Evolutionary conservation across 30 jellyfish, hydroid and myxozoan species (phyloP), one percentile per base, ranked within the genome.

Genomic region (Pseudorhiza aurosa): DNA sequence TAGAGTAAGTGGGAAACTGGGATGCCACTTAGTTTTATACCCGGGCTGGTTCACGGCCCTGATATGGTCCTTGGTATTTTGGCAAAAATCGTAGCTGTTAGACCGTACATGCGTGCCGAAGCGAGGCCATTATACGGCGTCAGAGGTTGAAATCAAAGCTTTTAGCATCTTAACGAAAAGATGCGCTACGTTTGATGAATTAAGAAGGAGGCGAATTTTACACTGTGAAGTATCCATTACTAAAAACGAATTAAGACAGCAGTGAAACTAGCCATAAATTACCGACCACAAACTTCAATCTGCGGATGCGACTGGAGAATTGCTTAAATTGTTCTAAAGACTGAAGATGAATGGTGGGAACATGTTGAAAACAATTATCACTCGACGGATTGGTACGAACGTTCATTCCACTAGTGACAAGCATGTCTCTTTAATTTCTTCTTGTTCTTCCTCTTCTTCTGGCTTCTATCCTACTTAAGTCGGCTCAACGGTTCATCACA

Each of bases 261-360:
- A 19, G 31, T 56, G 19, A 36, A 56, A 17, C 19, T 17, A 56
- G 70, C 36, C 12, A 56, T 65, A 65, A 65, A 65, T 65, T 29
- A 32, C 17, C 18, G 37, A 65, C 79, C 79, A 36, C 79, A 36
- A 37, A 17, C 33, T 11, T 17, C 44, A 31, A 19, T 2, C 11
- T 33, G 79, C 79, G 79, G 79, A 65, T 36, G 58, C 53, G 79
- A 35, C 60, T 33, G 60, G 37, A 65, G 60, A 65, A 60, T 60
- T 39, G 12, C 7, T 12, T 39, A 5, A 39, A 39, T 5, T 12
- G 19, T 19, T 37, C 60, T 19, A 22, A 36, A 22, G 79, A 35
- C 37, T 37, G 25, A 65, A 49, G 55, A 42, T 32, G 58, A 65
- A 49, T 32, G 31, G 12, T 65, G 4, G 21, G 11, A 24, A 42